Evolutionary conservation across 2,888 invertebrate genomes (phyloP).

Genomic region (Diaprepes abbreviatus): DNA sequence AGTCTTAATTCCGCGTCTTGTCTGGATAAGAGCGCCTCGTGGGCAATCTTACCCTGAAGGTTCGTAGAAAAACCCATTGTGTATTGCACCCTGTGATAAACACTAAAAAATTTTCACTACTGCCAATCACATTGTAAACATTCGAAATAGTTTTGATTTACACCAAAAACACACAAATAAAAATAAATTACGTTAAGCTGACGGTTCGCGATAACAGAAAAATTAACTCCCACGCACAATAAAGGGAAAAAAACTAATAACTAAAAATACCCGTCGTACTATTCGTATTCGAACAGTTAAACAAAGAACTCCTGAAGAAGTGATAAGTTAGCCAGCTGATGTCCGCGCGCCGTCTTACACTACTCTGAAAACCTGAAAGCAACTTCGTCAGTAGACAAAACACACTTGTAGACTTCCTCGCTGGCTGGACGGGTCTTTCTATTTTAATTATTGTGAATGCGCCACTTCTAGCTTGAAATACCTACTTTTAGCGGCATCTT

Average conservation of each 20-base stretch:
- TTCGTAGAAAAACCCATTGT: slow-evolving; percentile 88
- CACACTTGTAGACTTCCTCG: slow-evolving; percentile 29
- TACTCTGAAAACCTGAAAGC: slow-evolving; percentile 37
- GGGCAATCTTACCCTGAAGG: slow-evolving; percentile 89
- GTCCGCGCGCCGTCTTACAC: slow-evolving; percentile 32
- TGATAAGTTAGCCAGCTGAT: slow-evolving; percentile 37
- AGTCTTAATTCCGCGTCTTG: slow-evolving; percentile 94
- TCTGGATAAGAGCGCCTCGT: slow-evolving; percentile 89
- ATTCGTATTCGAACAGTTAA: slow-evolving; percentile 2
- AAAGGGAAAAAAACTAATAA: neutral
- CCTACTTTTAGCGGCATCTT: slow-evolving; percentile 46
- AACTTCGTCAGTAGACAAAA: slow-evolving; percentile 19
- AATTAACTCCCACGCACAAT: slow-evolving; percentile 8
- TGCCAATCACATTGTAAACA: slow-evolving; percentile 13
- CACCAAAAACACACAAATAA: slow-evolving; percentile 27
- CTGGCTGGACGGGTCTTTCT: slow-evolving; percentile 43
- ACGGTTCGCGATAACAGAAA: slow-evolving; percentile 25
- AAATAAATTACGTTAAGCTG: slow-evolving; percentile 1
- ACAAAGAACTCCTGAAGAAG: slow-evolving; percentile 42
- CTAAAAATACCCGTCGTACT: slow-evolving; percentile 1
- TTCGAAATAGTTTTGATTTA: neutral
- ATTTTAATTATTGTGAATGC: slow-evolving; percentile 46
- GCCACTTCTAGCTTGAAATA: slow-evolving; percentile 17
- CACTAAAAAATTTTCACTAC: slow-evolving; percentile 1
- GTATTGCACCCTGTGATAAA: neutral